phyloP scores from a whole-genome alignment of 2,888 invertebrate species.

The Aricia artaxerxes region DNA sequence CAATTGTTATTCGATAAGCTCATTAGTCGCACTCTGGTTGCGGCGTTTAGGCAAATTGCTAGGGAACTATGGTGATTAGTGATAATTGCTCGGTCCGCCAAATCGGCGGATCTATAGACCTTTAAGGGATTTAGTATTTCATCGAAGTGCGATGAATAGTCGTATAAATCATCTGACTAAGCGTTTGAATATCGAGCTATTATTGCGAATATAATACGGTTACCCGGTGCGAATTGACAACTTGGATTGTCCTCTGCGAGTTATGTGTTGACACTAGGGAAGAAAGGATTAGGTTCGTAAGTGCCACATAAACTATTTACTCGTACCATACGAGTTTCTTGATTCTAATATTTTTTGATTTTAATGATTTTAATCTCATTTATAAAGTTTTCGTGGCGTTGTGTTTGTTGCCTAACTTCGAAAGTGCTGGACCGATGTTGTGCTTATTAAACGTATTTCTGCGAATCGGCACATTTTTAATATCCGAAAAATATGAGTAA shows the following conservation, averaged over 20 bases:
- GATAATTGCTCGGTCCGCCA: slow-evolving; percentile 66
- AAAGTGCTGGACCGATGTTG: too few relatives aligned
- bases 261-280: not conserved
- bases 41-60: slow-evolving; percentile 52
- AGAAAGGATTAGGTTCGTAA: not conserved
- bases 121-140: slow-evolving; percentile 40
- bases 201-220: not conserved
- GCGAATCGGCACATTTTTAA: too few relatives aligned
- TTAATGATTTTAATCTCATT: too few relatives aligned
- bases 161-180: slow-evolving; percentile 37
- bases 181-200: slow-evolving; percentile 8
- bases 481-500: too few relatives aligned
- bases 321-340: too few relatives aligned
- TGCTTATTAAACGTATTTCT: too few relatives aligned
- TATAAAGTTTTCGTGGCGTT: too few relatives aligned
- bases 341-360: too few relatives aligned
- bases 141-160: slow-evolving; percentile 36
- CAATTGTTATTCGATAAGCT: slow-evolving; percentile 48
- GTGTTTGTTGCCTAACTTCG: too few relatives aligned
- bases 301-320: not conserved
- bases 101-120: slow-evolving; percentile 58
- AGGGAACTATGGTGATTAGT: slow-evolving; percentile 66
- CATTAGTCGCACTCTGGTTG: slow-evolving; percentile 60
- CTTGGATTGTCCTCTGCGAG: not conserved
- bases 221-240: slow-evolving; percentile 8